A percentile compares a stretch with the other conserved stretches of the same genome.
These are phyloP conservation scores for Babylonia areolata DNA, from an alignment of 1,140 invertebrate species.

Conservation along the genomic window DNA sequence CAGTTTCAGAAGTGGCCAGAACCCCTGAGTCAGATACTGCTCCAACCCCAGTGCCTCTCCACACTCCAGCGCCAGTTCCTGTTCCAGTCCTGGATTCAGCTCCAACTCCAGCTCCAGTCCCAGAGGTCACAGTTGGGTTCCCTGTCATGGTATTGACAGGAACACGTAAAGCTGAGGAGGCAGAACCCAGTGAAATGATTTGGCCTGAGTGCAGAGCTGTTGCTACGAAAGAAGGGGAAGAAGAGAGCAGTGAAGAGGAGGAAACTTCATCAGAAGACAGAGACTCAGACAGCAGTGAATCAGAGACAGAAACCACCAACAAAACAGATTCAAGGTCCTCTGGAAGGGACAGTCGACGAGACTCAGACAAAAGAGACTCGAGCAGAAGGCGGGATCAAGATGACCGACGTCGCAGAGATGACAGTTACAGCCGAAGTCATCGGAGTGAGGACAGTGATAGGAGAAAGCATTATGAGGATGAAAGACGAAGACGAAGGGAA, in stretches of 20 bases:
- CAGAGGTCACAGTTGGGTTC: constrained; percentile 22
- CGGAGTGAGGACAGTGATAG: constrained; percentile 35
- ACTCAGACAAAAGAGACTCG: constrained; percentile 2
- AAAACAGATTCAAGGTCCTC: background rate
- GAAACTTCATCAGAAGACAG: constrained; percentile 34
- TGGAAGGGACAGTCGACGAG: background rate
- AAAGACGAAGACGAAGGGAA: constrained; percentile 34
- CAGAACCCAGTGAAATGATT: constrained; percentile 26
- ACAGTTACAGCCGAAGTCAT: constrained; percentile 27
- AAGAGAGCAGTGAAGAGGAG: background rate
- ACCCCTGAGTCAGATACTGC: background rate
- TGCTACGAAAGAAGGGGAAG: background rate
- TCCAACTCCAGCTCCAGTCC: background rate
- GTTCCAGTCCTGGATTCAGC: background rate
- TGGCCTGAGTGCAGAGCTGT: constrained; percentile 36
- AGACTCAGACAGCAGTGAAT: constrained; percentile 14
- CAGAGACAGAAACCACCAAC: background rate
- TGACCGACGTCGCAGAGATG: constrained; percentile 29
- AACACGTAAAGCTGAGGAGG: constrained; percentile 26
- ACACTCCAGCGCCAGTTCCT: background rate
- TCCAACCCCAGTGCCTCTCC: background rate
- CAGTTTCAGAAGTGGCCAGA: background rate
- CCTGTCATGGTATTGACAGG: constrained; percentile 48
- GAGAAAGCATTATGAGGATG: constrained; percentile 23
- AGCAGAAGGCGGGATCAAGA: constrained; percentile 27